Evolutionary conservation across 2,113 vertebrate genomes (phyloP).

Genomic region (Podiceps cristatus): DNA sequence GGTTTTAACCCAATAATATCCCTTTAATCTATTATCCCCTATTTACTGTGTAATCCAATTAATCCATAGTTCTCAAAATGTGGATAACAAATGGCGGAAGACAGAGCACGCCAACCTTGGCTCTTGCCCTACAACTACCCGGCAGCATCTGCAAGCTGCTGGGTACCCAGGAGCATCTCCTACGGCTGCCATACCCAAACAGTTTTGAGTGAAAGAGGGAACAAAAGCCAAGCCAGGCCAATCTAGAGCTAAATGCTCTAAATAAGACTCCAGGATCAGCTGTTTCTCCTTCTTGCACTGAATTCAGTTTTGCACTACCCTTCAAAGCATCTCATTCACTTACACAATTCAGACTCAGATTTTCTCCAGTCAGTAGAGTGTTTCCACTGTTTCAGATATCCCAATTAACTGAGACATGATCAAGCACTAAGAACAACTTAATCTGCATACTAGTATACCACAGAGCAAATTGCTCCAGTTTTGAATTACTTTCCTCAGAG

Average conservation of each 20-base stretch:
- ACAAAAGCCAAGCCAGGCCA: background rate
- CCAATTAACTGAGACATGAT: background rate
- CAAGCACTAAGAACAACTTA: background rate
- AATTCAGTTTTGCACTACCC: background rate
- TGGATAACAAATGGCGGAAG: background rate
- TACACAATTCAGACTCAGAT: fast-evolving
- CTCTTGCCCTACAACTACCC: background rate
- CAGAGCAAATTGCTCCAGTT: background rate
- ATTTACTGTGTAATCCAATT: slow-evolving; percentile 37
- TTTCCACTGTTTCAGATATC: background rate
- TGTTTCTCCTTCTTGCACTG: background rate
- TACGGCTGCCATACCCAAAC: fast-evolving
- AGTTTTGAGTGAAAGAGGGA: background rate
- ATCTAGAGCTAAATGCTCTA: background rate
- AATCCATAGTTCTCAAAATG: slow-evolving; percentile 40
- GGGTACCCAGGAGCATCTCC: background rate
- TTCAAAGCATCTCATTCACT: background rate
- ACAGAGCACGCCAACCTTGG: background rate
- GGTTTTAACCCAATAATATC: slow-evolving; percentile 58
- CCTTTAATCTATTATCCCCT: slow-evolving; percentile 57
- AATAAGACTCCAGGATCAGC: background rate
- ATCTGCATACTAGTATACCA: background rate
- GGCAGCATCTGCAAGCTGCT: background rate
- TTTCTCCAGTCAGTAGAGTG: background rate
- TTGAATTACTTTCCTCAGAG: background rate